Evolutionary conservation across 2,113 vertebrate genomes (phyloP), one percentile per base, ranked within the genome.

Genomic region (Passer domesticus): DNA sequence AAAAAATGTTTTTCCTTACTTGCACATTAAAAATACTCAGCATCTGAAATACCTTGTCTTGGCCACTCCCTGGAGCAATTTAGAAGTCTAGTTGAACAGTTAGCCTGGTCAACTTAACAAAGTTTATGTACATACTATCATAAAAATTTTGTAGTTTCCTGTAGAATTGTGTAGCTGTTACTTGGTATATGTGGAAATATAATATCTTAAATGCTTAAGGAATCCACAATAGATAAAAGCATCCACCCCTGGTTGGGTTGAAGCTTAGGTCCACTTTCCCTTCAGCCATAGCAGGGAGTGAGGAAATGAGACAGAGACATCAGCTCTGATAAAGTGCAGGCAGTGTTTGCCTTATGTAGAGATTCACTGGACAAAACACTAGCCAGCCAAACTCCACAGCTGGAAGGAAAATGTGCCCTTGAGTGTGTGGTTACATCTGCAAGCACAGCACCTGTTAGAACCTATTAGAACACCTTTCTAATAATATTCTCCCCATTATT

Each of bases 311-410:
- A 44, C 13, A 12, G 39, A 47, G 16, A 8, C 2, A 7, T 20
- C 0, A 1, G 17, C 13, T 2, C 1, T 0, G 0, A 35, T 53
- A 41, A 55, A 78, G 63, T 25, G 33, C 18, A 55, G 37, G 35
- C 1, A 0, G 15, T 16, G 11, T 67, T 80, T 72, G 13, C 6
- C 67, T 79, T 35, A 22, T 1, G 0, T 5, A 55, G 62, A 74
- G 50, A 49, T 58, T 55, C 55, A 3, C 66, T 74, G 60, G 39
- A 25, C 50, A 37, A 12, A 53, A 10, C 24, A 78, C 18, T 33
- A 74, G 33, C 7, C 44, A 72, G 24, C 19, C 55, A 64, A 47
- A 78, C 9, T 15, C 49, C 59, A 63, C 18, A 17, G 23, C 35
- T 79, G 44, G 49, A 47, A 74, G 35, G 11, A 68, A 64, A 79